Evolutionary conservation across 2,888 invertebrate species (phyloP).

Genomic region (Synergus itoensis): DNA sequence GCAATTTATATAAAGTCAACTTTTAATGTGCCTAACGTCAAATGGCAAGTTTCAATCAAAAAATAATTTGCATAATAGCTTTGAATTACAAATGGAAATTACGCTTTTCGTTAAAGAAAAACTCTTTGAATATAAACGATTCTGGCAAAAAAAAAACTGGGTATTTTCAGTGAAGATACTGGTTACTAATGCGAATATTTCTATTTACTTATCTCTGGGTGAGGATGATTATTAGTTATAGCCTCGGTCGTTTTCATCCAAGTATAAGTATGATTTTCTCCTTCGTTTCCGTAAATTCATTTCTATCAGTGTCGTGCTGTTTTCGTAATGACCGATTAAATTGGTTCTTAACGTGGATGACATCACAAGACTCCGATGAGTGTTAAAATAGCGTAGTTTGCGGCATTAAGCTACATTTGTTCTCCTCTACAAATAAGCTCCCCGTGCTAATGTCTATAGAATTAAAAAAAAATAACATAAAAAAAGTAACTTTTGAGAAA

Average conservation of each 20-base stretch:
- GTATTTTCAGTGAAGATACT: neutral
- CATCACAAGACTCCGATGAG: constrained; percentile 32
- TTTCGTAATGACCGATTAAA: constrained; percentile 41
- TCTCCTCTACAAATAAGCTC: constrained; percentile 15
- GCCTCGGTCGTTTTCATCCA: constrained; percentile 5
- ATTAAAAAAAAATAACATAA: neutral
- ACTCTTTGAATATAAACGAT: neutral
- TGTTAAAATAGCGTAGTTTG: constrained; percentile 14
- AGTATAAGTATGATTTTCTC: constrained; percentile 25
- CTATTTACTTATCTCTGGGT: constrained; percentile 6
- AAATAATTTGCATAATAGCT: neutral
- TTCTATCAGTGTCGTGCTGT: constrained; percentile 40
- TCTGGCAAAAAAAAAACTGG: neutral
- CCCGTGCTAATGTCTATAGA: neutral
- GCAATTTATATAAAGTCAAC: neutral
- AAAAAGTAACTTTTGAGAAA: neutral
- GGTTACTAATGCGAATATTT: constrained; percentile 5
- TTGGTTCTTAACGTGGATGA: constrained; percentile 34
- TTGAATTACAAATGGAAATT: neutral
- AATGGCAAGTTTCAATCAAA: neutral
- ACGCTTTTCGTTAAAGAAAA: neutral
- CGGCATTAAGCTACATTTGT: constrained; percentile 17
- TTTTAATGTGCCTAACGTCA: neutral
- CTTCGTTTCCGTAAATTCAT: constrained; percentile 39
- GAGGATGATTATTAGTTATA: constrained; percentile 25